Evolutionary conservation across 2,888 invertebrate genomes (phyloP).

Genomic region (Elgonia sp.): DNA sequence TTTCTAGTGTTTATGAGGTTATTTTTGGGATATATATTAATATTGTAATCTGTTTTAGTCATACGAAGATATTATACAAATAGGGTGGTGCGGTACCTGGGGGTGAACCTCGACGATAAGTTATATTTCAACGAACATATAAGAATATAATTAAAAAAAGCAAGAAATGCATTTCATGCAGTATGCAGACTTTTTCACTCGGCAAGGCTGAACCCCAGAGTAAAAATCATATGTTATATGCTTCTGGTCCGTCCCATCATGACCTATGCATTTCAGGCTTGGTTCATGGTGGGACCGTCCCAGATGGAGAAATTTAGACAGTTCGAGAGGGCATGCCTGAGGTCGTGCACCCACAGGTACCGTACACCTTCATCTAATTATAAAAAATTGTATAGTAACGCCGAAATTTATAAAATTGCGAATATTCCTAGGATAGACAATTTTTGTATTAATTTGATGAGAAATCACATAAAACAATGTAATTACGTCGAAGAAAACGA

Average conservation of each 20-base stretch:
- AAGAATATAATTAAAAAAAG: neutral
- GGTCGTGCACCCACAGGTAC: neutral
- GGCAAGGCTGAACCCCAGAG: neutral
- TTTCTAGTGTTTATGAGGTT: no score
- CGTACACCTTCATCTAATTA: neutral
- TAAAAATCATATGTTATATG: conserved; percentile 6
- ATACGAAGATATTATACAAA: no score
- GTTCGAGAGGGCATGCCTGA: neutral
- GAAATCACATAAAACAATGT: conserved; percentile 20
- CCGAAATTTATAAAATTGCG: neutral
- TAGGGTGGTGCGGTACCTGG: neutral
- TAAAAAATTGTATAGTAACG: neutral
- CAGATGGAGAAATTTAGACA: conserved; percentile 1
- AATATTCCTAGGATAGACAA: conserved; percentile 26
- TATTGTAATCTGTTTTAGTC: no score
- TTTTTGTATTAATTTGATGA: conserved; percentile 22
- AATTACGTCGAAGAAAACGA: neutral
- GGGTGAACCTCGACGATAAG: neutral
- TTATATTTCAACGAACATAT: neutral
- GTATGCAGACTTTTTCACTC: conserved; percentile 21
- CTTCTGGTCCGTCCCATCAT: neutral
- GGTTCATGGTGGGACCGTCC: neutral
- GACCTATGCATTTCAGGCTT: neutral
- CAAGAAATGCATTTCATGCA: neutral
- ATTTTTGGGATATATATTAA: no score